phyloP scores from a whole-genome alignment of 1,140 invertebrate species.

The Trichoplusia ni region DNA sequence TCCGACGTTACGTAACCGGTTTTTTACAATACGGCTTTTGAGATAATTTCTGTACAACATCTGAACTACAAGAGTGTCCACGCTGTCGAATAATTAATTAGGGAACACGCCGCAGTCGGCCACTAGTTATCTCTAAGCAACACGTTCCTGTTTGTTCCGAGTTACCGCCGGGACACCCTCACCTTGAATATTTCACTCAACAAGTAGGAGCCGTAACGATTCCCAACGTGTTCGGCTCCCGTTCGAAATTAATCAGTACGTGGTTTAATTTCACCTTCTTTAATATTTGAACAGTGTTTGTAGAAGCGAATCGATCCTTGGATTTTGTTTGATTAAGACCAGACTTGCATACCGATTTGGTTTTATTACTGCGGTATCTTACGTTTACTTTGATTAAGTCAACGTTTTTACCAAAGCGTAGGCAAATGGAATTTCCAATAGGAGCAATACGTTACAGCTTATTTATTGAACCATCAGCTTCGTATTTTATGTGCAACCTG shows the following conservation, averaged over 20 bases:
- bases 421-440: no score
- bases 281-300: constrained; percentile 12
- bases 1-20: no score
- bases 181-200: constrained; percentile 27
- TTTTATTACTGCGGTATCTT: not conserved
- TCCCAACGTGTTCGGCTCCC: not conserved
- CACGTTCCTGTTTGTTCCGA: constrained; percentile 20
- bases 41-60: not conserved
- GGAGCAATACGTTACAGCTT: no score
- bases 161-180: constrained; percentile 22
- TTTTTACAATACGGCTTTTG: not conserved
- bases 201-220: constrained; percentile 16
- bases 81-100: constrained; percentile 22
- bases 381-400: not conserved
- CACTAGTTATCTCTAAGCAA: constrained; percentile 23
- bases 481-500: not conserved
- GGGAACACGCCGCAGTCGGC: constrained; percentile 9
- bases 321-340: not conserved
- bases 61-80: constrained; percentile 13
- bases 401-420: no score
- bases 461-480: no score
- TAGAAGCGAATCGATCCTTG: not conserved
- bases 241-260: constrained; percentile 17
- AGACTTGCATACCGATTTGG: not conserved
- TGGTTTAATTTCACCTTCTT: constrained; percentile 6